Base-by-base conservation (phyloP, 1,140 invertebrate species). In the Formica exsecta region DNA sequence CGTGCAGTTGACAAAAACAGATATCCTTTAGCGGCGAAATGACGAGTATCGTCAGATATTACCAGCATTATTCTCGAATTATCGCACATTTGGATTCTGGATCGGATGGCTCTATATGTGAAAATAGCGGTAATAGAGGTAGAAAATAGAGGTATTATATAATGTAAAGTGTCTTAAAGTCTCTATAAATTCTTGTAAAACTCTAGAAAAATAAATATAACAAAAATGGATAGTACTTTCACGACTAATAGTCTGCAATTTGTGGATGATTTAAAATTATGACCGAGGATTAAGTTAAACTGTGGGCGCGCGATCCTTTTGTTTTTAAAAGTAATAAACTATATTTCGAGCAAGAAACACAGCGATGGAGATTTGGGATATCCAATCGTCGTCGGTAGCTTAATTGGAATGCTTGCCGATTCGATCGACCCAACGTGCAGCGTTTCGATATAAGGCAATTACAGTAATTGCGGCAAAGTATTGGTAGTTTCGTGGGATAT, bases 391-490 rank as follows among this genome's bases (percentile, higher is more conserved):
- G 66, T 61, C 25, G 38, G 22, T 25, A 38, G 77, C 80, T 83
- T 89, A 89, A 89, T 86, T 77, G 73, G 44, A 61, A 71, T 54
- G 64, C 62, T 86, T 89, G 75, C 66, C 76, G 73, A 89, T 86
- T 77, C 71, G 77, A 75, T 71, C 70, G 57, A 80, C 16, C 41
- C 85, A 71, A 76, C 76, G 57, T 54, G n/a, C n/a, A 68, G 13
- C 68, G 75, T 59, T 84, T 88, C 73, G 86, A 80, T 87, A 86
- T 77, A 76, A 88, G 90, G 81, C 89, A 92, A 92, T 91, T 92
- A 91, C 87, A 91, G 90, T 92, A 92, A 92, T 92, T 92, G 88
- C 86, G 86, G 86, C 86, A 77, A 84, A 89, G 89, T 88, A 92
- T 92, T 76, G 68, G 73, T 87, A 57, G 71, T 80, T 88, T 62